Base-by-base conservation (phyloP, 2,797 vertebrate genomes). In the Oreonectes daqikongensis region DNA sequence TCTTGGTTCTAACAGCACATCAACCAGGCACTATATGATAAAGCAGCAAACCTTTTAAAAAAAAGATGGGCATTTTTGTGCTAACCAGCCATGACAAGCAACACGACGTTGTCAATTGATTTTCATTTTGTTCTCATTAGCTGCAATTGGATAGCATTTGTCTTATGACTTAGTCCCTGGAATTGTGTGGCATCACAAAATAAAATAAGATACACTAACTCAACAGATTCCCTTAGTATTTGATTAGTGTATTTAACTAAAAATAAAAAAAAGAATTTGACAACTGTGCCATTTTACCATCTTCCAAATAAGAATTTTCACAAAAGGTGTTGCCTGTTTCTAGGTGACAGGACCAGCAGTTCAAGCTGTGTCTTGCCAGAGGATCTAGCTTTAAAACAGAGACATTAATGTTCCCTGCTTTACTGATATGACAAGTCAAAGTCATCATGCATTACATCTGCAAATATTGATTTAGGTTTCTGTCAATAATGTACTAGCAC, bases 341-440 rank as follows among this genome's bases (percentile, higher is more conserved):
- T 68, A 77, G 30, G 79, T 20, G 66, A 81, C 66, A 48, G 17
- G 35, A 50, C 61, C 18, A n/a, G 35, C 26, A 32, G 28, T 60
- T 60, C 57, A 73, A 52, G 20, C 32, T 38, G 10, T 8, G 22
- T 38, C 22, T 40, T 52, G 10, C 59, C 17, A 53, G 15, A 18
- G 28, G 57, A 63, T 50, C 3, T 38, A 38, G 48, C 28, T 61
- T 18, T 63, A 18, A 15, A 48, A 5, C 20, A 1, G 42, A 69
- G 48, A 77, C 59, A 73, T 64, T 35, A 40, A 46, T 82, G 32
- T 83, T 79, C 86, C 87, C 8, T 0, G 28, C 78, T 89, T 92
- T 86, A 90, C 85, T 83, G 84, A 84, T 79, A 55, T 48, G 24
- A 61, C 9, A 48, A 9, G 1, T 15, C 3, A 60, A 60, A 60